Conservation (phyloP, 2,888 invertebrate species). For the Athetis lepigone region DNA sequence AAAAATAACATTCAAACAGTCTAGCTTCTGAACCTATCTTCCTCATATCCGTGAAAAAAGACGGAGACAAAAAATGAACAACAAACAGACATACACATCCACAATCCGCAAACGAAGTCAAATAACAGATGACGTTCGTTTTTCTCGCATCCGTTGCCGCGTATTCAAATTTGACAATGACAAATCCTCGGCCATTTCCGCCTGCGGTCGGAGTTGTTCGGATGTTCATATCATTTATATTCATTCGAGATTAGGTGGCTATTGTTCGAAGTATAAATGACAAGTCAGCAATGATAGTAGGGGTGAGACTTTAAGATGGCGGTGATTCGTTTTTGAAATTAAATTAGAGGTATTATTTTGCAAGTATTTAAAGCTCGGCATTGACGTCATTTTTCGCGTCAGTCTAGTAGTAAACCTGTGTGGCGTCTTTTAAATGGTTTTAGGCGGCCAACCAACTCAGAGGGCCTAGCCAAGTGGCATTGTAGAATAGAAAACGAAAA, state of each 20-base stretch:
- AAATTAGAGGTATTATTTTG: constrained; percentile 33
- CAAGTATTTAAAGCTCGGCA: too few relatives aligned
- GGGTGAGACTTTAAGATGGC: constrained; percentile 75
- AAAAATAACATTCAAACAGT: too few relatives aligned
- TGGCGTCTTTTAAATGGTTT: too few relatives aligned
- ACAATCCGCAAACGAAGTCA: constrained; percentile 55
- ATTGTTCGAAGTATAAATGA: constrained; percentile 78
- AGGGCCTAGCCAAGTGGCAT: too few relatives aligned
- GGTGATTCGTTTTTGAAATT: constrained; percentile 53
- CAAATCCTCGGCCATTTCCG: constrained; percentile 88
- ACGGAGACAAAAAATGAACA: constrained; percentile 43
- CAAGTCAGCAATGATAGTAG: constrained; percentile 75
- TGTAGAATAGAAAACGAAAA: too few relatives aligned
- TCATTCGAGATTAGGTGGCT: constrained; percentile 81
- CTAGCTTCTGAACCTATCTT: too few relatives aligned
- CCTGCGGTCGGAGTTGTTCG: constrained; percentile 79
- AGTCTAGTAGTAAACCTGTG: too few relatives aligned
- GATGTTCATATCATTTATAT: constrained; percentile 88
- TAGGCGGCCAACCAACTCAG: too few relatives aligned
- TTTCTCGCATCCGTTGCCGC: constrained; percentile 84
- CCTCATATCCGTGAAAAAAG: neutral
- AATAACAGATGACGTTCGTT: constrained; percentile 87
- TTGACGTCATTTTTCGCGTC: too few relatives aligned
- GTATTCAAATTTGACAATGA: constrained; percentile 90
- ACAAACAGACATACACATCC: constrained; percentile 53